Percentiles rank a stretch among this genome's conserved stretches.
phyloP scores from a whole-genome alignment of 2,797 vertebrate species.

The Melanotaenia boesemani region DNA sequence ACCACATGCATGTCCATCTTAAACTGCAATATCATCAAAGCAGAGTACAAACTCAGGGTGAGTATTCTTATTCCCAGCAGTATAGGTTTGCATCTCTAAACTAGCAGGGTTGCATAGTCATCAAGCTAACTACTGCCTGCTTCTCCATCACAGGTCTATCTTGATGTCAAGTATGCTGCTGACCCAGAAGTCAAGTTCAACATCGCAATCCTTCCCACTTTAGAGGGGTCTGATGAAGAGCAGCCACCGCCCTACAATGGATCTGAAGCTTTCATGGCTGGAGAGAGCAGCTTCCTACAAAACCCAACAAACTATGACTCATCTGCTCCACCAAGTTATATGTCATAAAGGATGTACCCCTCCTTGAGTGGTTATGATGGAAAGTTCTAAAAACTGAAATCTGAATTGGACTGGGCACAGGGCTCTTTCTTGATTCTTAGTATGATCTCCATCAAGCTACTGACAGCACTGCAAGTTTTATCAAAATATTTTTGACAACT shows the following conservation, averaged over 20 bases:
- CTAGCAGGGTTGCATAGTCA: background rate
- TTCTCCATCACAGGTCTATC: constrained; percentile 64
- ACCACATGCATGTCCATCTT: constrained; percentile 83
- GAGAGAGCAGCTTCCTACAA: constrained; percentile 12
- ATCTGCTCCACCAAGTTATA: constrained; percentile 35
- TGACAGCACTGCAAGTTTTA: no score
- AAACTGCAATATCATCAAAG: constrained; percentile 88
- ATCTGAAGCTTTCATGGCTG: constrained; percentile 13
- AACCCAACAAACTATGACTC: constrained; percentile 8
- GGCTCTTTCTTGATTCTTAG: no score
- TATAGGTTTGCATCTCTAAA: background rate
- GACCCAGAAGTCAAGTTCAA: constrained; percentile 76
- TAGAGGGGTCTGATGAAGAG: background rate
- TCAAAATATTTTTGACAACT: no score
- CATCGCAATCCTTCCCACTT: constrained; percentile 64
- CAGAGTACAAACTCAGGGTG: constrained; percentile 90
- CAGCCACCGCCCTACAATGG: constrained; percentile 18
- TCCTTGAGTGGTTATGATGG: constrained; percentile 6
- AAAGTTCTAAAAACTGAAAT: constrained; percentile 10
- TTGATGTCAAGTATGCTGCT: constrained; percentile 73
- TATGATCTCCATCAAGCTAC: no score
- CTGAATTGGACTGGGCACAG: no score
- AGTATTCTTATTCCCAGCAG: constrained; percentile 25
- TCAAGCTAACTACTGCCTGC: background rate
- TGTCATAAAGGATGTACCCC: constrained; percentile 38